Base-by-base conservation (phyloP, 2,888 invertebrate species). In the Chalcis sispes region DNA sequence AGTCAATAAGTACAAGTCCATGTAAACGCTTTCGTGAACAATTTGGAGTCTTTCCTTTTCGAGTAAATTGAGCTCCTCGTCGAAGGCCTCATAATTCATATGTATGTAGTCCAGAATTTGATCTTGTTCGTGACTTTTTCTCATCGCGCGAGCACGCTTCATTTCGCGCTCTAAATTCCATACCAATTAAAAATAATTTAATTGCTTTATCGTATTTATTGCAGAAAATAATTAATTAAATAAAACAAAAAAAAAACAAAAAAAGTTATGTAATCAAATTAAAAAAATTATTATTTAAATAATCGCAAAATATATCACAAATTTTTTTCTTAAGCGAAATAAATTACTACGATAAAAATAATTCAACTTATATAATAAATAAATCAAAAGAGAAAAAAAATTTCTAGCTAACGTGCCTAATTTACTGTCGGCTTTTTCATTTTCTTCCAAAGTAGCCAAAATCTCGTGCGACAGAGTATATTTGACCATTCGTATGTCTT, bases 41-140 rank as follows among this genome's bases (percentile, higher is more conserved):
- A 93, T 91, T 4, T 91, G 87, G 15, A 93, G 89, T 29, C 93
- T 91, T 73, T 91, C 90, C 27, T 90, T 86, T 75, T 91, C 90
- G 2, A 94, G 85, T 65, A 90, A 88, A 32, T 89, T 87, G 2
- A 96, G 84, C 25, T 91, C 89, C 0, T 91, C 88, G 87, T 97
- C 95, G 82, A 95, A 95, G 27, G 91, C 87, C 25, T 90, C 88
- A 23, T 95, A 91, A 52, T 91, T 89, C 4, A 89, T 87, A 0
- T 92, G 85, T 36, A 96, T 92, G 64, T 92, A 90, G 0, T 85
- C 86, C 8, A 95, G 85, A 27, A 95, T 90, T 79, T 90, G 89
- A 50, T 93, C 91, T 89, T 96, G 96, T 81, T 94, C 92, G 72
- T 92, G 91, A 0, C 92, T 84, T 83, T 92, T 91, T 67, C 91